These are phyloP conservation scores for Limonius californicus DNA, from an alignment of 1,140 invertebrate genomes.

Conservation along the genomic window DNA sequence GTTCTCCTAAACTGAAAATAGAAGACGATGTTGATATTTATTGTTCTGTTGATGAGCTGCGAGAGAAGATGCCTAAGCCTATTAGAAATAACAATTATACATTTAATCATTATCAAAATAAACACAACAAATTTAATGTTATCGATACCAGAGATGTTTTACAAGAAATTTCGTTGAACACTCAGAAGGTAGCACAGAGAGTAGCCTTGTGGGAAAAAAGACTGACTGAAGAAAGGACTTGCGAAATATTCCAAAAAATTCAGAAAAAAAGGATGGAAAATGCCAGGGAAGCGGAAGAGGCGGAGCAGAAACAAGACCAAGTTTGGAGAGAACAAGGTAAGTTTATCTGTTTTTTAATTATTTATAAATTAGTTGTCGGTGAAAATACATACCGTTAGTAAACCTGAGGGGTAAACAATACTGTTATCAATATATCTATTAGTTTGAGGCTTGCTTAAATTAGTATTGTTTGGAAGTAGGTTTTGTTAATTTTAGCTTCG, in stretches of 20 bases:
- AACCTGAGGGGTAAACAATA: too few species aligned
- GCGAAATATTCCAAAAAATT: constrained; percentile 56
- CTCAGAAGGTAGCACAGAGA: constrained; percentile 52
- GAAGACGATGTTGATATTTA: constrained; percentile 58
- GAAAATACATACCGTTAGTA: too few species aligned
- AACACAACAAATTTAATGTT: constrained; percentile 43
- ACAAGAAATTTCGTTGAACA: constrained; percentile 49
- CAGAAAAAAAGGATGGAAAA: constrained; percentile 53
- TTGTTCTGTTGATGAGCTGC: constrained; percentile 59
- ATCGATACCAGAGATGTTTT: constrained; percentile 54
- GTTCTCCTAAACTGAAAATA: constrained; percentile 53
- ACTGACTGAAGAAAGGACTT: constrained; percentile 57
- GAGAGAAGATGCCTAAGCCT: constrained; percentile 51
- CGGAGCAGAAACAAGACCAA: constrained; percentile 52
- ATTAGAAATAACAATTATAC: constrained; percentile 45
- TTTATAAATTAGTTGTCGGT: too few species aligned
- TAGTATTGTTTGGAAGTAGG: too few species aligned
- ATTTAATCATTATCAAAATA: constrained; percentile 47
- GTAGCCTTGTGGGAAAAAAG: constrained; percentile 61
- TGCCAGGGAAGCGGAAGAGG: constrained; percentile 55
- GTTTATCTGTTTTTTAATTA: too few species aligned
- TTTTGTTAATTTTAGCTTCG: too few species aligned
- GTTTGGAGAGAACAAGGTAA: constrained; percentile 60
- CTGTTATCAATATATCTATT: too few species aligned
- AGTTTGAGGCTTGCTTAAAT: too few species aligned